A percentile compares a stretch with the other conserved stretches of the same genome.
phyloP scores from a whole-genome alignment of 2,797 vertebrate species.

The Manis pentadactyla region DNA sequence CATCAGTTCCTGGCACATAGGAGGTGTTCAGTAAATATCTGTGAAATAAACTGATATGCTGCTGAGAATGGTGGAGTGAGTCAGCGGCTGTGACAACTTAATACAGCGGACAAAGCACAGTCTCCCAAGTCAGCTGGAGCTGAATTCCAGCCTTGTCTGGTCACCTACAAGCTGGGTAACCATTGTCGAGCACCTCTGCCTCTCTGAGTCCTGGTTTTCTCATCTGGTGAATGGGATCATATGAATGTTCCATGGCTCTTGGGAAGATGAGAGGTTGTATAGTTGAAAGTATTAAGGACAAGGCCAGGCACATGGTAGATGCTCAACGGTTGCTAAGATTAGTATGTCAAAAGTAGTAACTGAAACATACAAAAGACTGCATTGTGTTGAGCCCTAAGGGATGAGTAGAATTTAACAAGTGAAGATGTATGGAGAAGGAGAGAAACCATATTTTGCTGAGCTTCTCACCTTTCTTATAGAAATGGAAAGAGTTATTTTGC shows the following conservation, averaged over 20 bases:
- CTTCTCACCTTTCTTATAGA: conserved; percentile 19
- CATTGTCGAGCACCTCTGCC: neutral
- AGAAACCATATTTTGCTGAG: neutral
- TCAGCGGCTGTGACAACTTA: neutral
- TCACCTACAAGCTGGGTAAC: neutral
- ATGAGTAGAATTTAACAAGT: neutral
- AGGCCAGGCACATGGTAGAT: neutral
- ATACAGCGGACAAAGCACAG: neutral
- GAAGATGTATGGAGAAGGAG: neutral
- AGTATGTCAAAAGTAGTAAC: neutral
- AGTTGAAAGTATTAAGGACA: neutral
- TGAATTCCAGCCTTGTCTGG: neutral
- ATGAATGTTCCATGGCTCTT: neutral
- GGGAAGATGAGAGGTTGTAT: neutral
- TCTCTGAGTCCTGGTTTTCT: neutral
- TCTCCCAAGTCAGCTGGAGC: neutral
- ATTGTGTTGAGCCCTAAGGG: neutral
- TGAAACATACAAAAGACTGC: neutral
- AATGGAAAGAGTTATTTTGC: neutral
- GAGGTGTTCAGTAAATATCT: neutral
- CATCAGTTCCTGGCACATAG: neutral
- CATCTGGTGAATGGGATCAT: neutral
- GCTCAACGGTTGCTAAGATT: neutral
- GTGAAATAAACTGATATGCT: neutral
- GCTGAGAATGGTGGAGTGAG: neutral